Conservation (phyloP, 2,797 vertebrate species). For the Euthynnus affinis region DNA sequence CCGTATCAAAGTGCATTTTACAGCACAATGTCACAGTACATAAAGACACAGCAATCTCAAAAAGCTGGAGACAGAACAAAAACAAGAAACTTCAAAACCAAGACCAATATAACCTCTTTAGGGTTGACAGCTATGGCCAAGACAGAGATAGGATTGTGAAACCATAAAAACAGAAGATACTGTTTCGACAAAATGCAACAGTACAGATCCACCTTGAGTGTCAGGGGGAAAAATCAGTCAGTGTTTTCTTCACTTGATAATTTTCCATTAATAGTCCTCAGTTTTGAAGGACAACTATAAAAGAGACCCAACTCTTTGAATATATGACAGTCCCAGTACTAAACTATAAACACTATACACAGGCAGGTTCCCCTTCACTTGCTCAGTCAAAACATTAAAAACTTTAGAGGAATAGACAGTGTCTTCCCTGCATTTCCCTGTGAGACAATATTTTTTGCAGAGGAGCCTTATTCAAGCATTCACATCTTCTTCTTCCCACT, state of each 20-base stretch:
- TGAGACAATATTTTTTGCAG: constrained; percentile 52
- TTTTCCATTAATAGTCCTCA: constrained; percentile 9
- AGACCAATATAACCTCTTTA: background rate
- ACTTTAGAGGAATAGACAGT: constrained; percentile 31
- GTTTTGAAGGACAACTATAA: constrained; percentile 37
- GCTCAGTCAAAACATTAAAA: constrained; percentile 47
- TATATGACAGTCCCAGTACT: constrained; percentile 24
- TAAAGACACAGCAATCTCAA: constrained; percentile 10
- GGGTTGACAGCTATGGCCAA: background rate
- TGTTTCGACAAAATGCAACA: constrained; percentile 7
- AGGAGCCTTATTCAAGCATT: constrained; percentile 42
- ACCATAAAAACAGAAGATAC: background rate
- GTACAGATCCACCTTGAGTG: background rate
- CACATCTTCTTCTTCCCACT: constrained; percentile 52
- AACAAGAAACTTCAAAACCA: constrained; percentile 8
- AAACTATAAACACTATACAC: constrained; percentile 36
- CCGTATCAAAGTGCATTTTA: constrained; percentile 63
- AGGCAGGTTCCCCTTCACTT: constrained; percentile 27
- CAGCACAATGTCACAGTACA: constrained; percentile 38
- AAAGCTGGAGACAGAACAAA: background rate
- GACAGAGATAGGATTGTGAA: background rate
- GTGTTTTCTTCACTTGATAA: constrained; percentile 1
- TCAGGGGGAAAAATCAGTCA: background rate
- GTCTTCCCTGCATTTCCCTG: constrained; percentile 34
- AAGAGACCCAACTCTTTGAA: constrained; percentile 15